Base-by-base conservation (phyloP, 2,113 vertebrate species). In the Callaeas wilsoni region DNA sequence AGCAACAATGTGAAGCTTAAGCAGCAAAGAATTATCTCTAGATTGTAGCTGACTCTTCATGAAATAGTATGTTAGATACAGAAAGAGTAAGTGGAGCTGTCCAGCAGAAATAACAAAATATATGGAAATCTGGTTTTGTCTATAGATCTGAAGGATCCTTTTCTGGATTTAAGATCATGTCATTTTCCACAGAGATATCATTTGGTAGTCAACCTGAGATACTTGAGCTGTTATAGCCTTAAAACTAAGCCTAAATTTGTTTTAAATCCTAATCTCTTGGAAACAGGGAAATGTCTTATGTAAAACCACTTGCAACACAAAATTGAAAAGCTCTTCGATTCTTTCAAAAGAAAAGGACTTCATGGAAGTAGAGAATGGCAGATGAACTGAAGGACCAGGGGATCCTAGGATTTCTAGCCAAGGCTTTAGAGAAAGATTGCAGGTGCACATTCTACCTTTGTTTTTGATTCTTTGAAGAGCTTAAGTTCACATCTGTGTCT, bases 381-480 rank as follows among this genome's bases (percentile, higher is more conserved):
- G 74, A 49, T 84, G 52, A 93, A 81, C 56, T 81, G 83, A 64
- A 90, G 44, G 33, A 37, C 2, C 21, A 35, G 60, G 37, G 69
- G 20, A 87, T 90, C 89, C 52, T 86, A 88, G 88, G 71, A 64
- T 78, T 89, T 80, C 21, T 62, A 76, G 65, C 80, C 80, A 93
- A 76, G 57, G 57, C 52, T 92, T 93, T 89, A 89, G 68, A 78
- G 37, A 65, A 82, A 60, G 89, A 74, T 27, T 84, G 85, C 94
- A 95, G 85, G 80, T 94, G 85, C 69, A 81, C 35, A 8, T 73
- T 82, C 62, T 89, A 47, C 39, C 46, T 94, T 92, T 93, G 88
- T 90, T 92, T 93, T 80, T n/a, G 37, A 18, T 67, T 95, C 65
- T 92, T 86, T 90, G 76, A 93, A 73, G 73, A 90, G 53, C 44